Percentiles rank a stretch among this genome's conserved stretches.
phyloP scores from a whole-genome alignment of 2,888 invertebrate genomes.

The Heliconius aoede region DNA sequence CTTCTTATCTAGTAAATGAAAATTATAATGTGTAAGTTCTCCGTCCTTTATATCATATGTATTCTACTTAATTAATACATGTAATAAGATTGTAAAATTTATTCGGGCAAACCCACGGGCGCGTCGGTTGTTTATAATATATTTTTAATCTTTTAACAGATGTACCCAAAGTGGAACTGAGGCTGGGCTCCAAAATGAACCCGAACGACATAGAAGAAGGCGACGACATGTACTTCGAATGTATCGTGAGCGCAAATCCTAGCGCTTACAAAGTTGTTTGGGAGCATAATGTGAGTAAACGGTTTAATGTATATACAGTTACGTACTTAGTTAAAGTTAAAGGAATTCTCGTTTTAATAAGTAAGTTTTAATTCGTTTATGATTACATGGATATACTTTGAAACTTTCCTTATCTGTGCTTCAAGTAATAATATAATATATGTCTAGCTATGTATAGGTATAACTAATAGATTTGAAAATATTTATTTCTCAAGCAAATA shows the following conservation, averaged over 20 bases:
- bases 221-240: slow-evolving; percentile 80
- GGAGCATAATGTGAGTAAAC: slow-evolving; percentile 79
- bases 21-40: too few relatives aligned
- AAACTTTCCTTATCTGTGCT: background rate
- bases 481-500: background rate
- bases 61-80: too few relatives aligned
- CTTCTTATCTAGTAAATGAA: too few relatives aligned
- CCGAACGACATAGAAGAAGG: slow-evolving; percentile 80
- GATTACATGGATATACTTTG: slow-evolving; percentile 2
- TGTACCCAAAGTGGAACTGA: slow-evolving; percentile 72
- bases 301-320: slow-evolving; percentile 38
- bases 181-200: slow-evolving; percentile 74
- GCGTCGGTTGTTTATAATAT: background rate
- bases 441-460: background rate
- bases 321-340: slow-evolving; percentile 35
- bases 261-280: slow-evolving; percentile 82
- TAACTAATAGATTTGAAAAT: background rate
- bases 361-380: slow-evolving; percentile 19
- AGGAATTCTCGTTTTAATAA: slow-evolving; percentile 20
- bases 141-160: slow-evolving; percentile 55
- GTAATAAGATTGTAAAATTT: too few relatives aligned
- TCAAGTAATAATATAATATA: background rate
- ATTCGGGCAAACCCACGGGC: too few relatives aligned
- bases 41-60: too few relatives aligned
- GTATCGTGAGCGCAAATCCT: slow-evolving; percentile 77